A percentile compares a stretch with the other conserved stretches of the same genome.
Conservation (phyloP, 2,888 invertebrate genomes). For the Platypus cylindrus region DNA sequence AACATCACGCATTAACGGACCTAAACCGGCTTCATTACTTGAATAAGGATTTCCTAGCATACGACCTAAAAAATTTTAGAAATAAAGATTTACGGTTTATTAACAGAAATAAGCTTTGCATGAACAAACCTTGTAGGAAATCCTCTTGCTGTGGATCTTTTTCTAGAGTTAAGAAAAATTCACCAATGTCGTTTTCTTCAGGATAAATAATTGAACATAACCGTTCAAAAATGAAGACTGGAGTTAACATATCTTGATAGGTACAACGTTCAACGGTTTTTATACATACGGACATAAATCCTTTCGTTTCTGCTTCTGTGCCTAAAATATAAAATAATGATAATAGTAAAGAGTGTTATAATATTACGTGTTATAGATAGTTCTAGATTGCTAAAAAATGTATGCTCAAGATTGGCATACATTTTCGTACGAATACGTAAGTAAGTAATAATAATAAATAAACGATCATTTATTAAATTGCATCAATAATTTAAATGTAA, state of each 20-base stretch:
- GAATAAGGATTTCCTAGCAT: slow-evolving; percentile 99
- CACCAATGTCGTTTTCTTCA: slow-evolving; percentile 92
- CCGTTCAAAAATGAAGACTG: slow-evolving; percentile 94
- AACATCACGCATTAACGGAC: slow-evolving; percentile 95
- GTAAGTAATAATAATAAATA: too few species aligned
- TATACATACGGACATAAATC: slow-evolving; percentile 95
- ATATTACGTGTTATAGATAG: too few species aligned
- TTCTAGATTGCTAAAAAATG: too few species aligned
- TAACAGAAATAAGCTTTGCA: too few species aligned
- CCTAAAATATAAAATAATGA: slow-evolving; percentile 32
- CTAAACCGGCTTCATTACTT: slow-evolving; percentile 83
- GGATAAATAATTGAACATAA: slow-evolving; percentile 95
- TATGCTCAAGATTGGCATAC: too few species aligned
- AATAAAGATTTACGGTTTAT: too few species aligned
- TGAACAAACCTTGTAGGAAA: slow-evolving; percentile 88
- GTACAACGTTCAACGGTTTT: slow-evolving; percentile 89
- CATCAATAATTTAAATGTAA: too few species aligned
- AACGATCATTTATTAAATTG: too few species aligned
- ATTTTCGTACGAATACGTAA: too few species aligned
- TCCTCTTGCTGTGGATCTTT: slow-evolving; percentile 99
- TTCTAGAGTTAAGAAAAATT: slow-evolving; percentile 91
- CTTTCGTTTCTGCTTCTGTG: slow-evolving; percentile 89
- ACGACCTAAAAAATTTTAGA: slow-evolving; percentile 36
- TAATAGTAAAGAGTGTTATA: too few species aligned
- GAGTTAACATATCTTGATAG: slow-evolving; percentile 84